Percentiles rank a stretch among this genome's conserved stretches.
phyloP scores from a whole-genome alignment of 1,140 invertebrate genomes.

The Brachionus angularis region DNA sequence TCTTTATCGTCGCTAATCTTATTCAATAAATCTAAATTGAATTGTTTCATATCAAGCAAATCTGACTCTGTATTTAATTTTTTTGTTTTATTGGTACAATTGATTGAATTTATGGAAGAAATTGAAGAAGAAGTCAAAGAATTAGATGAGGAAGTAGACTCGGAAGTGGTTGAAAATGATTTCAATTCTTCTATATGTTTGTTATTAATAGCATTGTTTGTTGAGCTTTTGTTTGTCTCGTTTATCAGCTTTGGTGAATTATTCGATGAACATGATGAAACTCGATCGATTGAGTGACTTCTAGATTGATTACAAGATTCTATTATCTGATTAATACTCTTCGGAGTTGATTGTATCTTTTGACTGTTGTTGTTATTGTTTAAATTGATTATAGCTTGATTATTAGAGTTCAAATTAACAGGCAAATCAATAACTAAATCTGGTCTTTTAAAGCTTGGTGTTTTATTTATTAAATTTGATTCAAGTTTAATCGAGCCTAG shows the following conservation, averaged over 20 bases:
- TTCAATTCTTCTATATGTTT: constrained; percentile 17
- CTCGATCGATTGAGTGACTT: not conserved
- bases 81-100: too few species aligned
- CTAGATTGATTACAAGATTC: too few species aligned
- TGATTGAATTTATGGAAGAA: constrained; percentile 18
- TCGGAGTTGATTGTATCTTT: not conserved
- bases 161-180: constrained; percentile 7
- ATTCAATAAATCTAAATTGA: too few species aligned
- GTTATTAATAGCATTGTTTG: too few species aligned
- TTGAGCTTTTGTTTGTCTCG: too few species aligned
- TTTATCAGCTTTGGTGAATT: too few species aligned
- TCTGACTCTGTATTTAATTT: too few species aligned
- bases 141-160: too few species aligned
- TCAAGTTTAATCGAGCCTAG: too few species aligned
- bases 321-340: not conserved
- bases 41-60: constrained; percentile 2
- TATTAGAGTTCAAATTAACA: constrained; percentile 22
- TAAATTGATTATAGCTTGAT: too few species aligned
- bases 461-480: constrained; percentile 21
- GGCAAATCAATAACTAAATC: constrained; percentile 38
- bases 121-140: constrained; percentile 7
- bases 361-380: not conserved
- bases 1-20: too few species aligned
- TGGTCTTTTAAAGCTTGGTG: constrained; percentile 8
- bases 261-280: too few species aligned